A percentile compares a stretch with the other conserved stretches of the same genome.
Evolutionary conservation across 2,888 invertebrate genomes (phyloP).

Genomic region (Philonicus albiceps): DNA sequence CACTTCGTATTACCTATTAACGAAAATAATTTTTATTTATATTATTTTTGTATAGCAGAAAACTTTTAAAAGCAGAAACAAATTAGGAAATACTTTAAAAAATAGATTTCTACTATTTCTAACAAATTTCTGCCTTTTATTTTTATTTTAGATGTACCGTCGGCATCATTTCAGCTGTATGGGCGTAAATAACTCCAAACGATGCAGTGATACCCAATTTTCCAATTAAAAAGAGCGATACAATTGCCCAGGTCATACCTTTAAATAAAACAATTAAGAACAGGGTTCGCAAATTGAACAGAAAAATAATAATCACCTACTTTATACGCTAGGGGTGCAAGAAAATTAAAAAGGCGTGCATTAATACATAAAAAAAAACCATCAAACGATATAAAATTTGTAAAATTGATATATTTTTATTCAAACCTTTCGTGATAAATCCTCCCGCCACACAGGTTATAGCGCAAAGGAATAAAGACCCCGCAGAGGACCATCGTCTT

Average conservation of each 20-base stretch:
- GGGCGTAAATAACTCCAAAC: slow-evolving; percentile 71
- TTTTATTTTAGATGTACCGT: slow-evolving; percentile 53
- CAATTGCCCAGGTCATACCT: slow-evolving; percentile 67
- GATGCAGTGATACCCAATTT: slow-evolving; percentile 72
- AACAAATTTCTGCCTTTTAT: neutral
- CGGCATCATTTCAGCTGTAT: slow-evolving; percentile 64
- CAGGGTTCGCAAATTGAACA: neutral
- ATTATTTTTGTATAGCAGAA: no score
- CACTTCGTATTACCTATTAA: slow-evolving; percentile 66
- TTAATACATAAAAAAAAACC: slow-evolving; percentile 19
- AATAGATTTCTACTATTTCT: neutral
- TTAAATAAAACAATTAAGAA: slow-evolving; percentile 46
- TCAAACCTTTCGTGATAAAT: slow-evolving; percentile 64
- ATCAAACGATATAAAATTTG: neutral
- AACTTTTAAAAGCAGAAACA: no score
- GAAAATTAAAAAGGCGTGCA: slow-evolving; percentile 19
- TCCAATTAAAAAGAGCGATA: slow-evolving; percentile 68
- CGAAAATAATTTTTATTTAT: neutral
- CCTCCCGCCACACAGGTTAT: slow-evolving; percentile 67
- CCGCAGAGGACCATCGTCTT: slow-evolving; percentile 65
- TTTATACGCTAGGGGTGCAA: slow-evolving; percentile 24
- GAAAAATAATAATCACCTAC: slow-evolving; percentile 13
- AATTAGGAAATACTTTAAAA: no score
- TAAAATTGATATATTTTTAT: neutral
- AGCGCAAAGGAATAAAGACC: slow-evolving; percentile 66